A percentile compares a stretch with the other conserved stretches of the same genome.
These are phyloP conservation scores for Pseudochirops cupreus DNA, from an alignment of 2,797 vertebrate species.

Conservation along the genomic window DNA sequence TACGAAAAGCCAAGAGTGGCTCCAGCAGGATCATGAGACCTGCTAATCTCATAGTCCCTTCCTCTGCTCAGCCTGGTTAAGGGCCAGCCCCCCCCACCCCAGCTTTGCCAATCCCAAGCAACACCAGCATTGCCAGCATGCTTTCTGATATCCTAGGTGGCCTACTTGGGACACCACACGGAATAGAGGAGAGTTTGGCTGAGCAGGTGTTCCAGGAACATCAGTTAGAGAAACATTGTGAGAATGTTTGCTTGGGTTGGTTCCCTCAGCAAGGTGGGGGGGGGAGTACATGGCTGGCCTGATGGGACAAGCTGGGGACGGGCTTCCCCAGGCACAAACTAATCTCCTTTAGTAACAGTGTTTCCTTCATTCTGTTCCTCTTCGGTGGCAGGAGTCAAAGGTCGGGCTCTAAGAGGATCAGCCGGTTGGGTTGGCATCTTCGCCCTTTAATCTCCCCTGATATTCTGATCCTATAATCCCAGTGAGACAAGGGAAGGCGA, in stretches of 20 bases:
- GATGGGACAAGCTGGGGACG: conserved; percentile 29
- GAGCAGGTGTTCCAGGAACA: conserved; percentile 39
- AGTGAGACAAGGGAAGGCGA: conserved; percentile 78
- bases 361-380: conserved; percentile 72
- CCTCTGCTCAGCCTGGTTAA: conserved; percentile 14
- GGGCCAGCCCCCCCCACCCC: conserved; percentile 15
- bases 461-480: conserved; percentile 87
- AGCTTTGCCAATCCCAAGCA: conserved; percentile 61
- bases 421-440: conserved; percentile 80
- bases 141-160: not conserved
- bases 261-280: conserved; percentile 2
- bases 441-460: conserved; percentile 86
- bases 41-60: conserved; percentile 40
- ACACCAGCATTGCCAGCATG: conserved; percentile 14
- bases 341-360: conserved; percentile 64
- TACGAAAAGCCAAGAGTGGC: conserved; percentile 44
- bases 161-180: not conserved
- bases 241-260: conserved; percentile 62
- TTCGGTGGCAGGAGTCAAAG: conserved; percentile 77
- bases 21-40: conserved; percentile 36
- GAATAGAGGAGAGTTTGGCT: conserved; percentile 39
- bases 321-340: conserved; percentile 60
- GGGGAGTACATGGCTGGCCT: not conserved
- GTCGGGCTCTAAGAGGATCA: conserved; percentile 85
- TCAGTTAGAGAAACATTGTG: conserved; percentile 40